Evolutionary conservation across 2,888 invertebrate genomes (phyloP).

Genomic region (Melitaea athalia): DNA sequence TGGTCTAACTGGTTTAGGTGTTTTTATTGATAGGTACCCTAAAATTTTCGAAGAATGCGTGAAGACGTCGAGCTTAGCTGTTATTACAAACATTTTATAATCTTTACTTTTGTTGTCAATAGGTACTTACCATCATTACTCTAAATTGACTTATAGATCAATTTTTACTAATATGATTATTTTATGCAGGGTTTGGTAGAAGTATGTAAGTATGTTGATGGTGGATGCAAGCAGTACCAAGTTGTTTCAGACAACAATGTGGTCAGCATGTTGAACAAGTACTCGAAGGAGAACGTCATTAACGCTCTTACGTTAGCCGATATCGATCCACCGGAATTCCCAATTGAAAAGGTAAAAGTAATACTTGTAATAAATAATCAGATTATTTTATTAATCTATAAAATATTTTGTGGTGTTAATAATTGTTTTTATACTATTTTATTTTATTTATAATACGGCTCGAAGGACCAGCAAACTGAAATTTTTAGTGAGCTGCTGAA

Average conservation of each 20-base stretch:
- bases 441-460: no score
- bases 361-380: not conserved
- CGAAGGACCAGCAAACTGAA: no score
- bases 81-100: no score
- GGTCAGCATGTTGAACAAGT: slow-evolving; percentile 48
- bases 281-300: slow-evolving; percentile 49
- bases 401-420: no score
- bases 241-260: slow-evolving; percentile 49
- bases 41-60: no score
- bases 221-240: slow-evolving; percentile 63
- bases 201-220: slow-evolving; percentile 59
- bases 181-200: slow-evolving; percentile 47
- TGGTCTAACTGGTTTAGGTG: no score
- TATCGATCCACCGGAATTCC: slow-evolving; percentile 50
- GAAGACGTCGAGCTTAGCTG: no score
- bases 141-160: not conserved
- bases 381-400: not conserved
- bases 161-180: not conserved
- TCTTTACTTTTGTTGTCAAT: no score
- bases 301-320: slow-evolving; percentile 42
- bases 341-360: slow-evolving; percentile 49
- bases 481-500: no score
- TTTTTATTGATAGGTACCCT: no score
- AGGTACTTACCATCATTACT: no score
- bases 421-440: no score